Evolutionary conservation across 2,888 invertebrate species (phyloP), one percentile per base, ranked within the genome.

Genomic region (Acleris sparsana): DNA sequence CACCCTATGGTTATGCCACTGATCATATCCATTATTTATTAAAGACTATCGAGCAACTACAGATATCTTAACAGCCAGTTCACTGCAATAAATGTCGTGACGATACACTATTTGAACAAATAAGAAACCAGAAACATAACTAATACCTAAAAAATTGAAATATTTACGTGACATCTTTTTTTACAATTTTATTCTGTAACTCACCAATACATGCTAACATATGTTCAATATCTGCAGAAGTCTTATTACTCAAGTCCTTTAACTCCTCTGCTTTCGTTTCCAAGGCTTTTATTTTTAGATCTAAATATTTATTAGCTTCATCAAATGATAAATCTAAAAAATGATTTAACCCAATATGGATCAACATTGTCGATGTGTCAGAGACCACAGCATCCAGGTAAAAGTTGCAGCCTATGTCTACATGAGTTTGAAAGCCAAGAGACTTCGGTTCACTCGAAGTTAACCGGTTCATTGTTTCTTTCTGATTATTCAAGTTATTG

Each of bases 381-480:
- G 93, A 87, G 60, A 97, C 94, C 62, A 94, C 89, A 0, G 97
- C 97, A 82, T 97, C 95, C 81, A 96, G 95, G 76, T 96, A 97
- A 73, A 97, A 96, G 82, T 96, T 96, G 74, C 96, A 95, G n/a
- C 97, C 97, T 39, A 98, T 87, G 80, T 97, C 96, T 29, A 97
- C 93, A 77, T 92, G 91, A 4, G 87, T 83, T 78, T 91, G 91
- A 59, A 90, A 89, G 2, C 92, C 89, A 20, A 80, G 63, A 5
- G 94, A 91, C 55, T 94, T 89, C 0, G 93, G 79, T 3, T 90
- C 87, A 44, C 93, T 93, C 64, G 94, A 93, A 57, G 94, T 83
- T 4, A 97, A 85, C 0, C 95, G 94, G 80, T 95, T 94, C 22
- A 97, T 93, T 0, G 95, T 93, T 63, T 95, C 95, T 80, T 95